Evolutionary conservation across 2,888 invertebrate species (phyloP).

Genomic region (Pantelozetes paolii): DNA sequence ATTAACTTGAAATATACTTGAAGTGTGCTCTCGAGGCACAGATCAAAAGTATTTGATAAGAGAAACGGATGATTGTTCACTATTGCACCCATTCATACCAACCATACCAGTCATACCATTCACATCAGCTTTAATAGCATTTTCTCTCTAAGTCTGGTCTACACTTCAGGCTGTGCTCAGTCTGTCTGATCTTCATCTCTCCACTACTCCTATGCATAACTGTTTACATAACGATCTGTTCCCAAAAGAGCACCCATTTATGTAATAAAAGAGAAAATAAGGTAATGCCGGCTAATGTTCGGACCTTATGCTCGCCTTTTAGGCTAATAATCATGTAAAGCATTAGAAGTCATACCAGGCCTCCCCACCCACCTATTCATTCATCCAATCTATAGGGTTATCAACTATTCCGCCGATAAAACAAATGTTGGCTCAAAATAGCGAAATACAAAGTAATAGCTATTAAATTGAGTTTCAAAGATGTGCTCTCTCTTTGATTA

Average conservation of each 20-base stretch:
- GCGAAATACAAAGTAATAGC: slow-evolving; percentile 19
- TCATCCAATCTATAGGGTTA: slow-evolving; percentile 1
- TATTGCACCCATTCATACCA: slow-evolving; percentile 36
- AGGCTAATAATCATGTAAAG: slow-evolving; percentile 35
- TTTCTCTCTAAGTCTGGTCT: no score
- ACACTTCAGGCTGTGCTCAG: background rate
- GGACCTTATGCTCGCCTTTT: slow-evolving; percentile 35
- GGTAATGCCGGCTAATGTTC: slow-evolving; percentile 20
- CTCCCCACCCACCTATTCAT: slow-evolving; percentile 31
- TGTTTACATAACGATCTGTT: slow-evolving; percentile 26
- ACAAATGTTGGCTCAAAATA: slow-evolving; percentile 25
- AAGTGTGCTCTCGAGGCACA: slow-evolving; percentile 31
- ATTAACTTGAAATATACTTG: slow-evolving; percentile 36
- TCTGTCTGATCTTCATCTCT: background rate
- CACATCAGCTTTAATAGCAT: slow-evolving; percentile 33
- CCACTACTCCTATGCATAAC: background rate
- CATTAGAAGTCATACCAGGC: slow-evolving; percentile 34
- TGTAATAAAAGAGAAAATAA: slow-evolving; percentile 26
- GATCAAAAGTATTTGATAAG: slow-evolving; percentile 31
- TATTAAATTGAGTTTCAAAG: background rate
- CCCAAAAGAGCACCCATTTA: slow-evolving; percentile 28
- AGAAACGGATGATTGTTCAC: slow-evolving; percentile 30
- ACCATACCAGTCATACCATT: no score
- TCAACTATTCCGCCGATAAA: slow-evolving; percentile 20
- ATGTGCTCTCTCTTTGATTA: slow-evolving; percentile 22